A percentile compares a stretch with the other conserved stretches of the same genome.
phyloP scores from a whole-genome alignment of 2,888 invertebrate genomes.

The Celastrina argiolus region DNA sequence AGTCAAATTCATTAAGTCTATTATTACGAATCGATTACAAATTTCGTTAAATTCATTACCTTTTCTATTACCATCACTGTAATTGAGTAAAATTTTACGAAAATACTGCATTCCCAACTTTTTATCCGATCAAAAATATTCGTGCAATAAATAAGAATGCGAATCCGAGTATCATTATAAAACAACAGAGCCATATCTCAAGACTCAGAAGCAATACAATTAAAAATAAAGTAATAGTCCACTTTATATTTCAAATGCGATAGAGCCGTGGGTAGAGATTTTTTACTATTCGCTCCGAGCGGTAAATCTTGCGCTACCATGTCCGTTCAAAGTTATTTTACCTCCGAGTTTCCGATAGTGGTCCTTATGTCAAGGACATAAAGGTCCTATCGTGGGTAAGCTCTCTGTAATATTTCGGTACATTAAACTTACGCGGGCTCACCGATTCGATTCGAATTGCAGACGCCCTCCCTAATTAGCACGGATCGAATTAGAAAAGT shows the following conservation, averaged over 20 bases:
- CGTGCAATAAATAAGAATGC: not conserved
- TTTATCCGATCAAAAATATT: not conserved
- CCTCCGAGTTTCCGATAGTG: too few species aligned
- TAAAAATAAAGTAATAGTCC: conserved; percentile 19
- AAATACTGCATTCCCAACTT: not conserved
- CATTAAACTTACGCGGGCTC: conserved; percentile 38
- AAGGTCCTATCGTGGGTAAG: too few species aligned
- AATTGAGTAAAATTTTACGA: too few species aligned
- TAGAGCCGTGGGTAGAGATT: not conserved
- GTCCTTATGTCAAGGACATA: too few species aligned
- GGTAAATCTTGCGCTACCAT: conserved; percentile 24
- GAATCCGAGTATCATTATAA: not conserved
- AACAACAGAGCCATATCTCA: not conserved
- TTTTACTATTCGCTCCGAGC: conserved; percentile 12
- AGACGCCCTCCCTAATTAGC: conserved; percentile 55
- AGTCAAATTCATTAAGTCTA: too few species aligned
- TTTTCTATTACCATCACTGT: too few species aligned
- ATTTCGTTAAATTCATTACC: too few species aligned
- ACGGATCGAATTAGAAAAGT: conserved; percentile 62
- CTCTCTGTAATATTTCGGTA: conserved; percentile 38
- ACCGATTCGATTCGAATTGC: conserved; percentile 31
- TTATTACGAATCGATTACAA: too few species aligned
- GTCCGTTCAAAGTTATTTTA: too few species aligned
- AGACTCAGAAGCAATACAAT: conserved; percentile 7
- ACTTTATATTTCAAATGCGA: conserved; percentile 7